These are phyloP conservation scores for Pachyramphus minor DNA, from an alignment of 2,113 vertebrate species.

Conservation along the genomic window DNA sequence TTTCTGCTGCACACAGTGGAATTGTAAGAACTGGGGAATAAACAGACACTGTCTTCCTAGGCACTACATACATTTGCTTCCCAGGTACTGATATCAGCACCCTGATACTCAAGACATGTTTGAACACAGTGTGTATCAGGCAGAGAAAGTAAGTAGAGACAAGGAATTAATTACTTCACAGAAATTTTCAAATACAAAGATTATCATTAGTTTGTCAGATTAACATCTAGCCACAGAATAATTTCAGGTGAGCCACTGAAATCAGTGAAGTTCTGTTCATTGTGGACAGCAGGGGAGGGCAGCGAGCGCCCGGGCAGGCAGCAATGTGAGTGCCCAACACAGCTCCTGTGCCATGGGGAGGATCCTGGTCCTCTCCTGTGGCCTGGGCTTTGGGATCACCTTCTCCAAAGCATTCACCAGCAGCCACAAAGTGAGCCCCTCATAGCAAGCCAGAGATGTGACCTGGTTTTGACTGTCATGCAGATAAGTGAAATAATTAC, in stretches of 20 bases:
- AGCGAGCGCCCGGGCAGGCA: background rate
- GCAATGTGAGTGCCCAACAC: rapidly evolving
- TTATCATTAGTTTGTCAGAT: background rate
- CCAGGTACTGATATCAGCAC: background rate
- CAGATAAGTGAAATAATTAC: background rate
- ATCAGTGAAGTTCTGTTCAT: background rate
- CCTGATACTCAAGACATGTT: background rate
- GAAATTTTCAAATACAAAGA: background rate
- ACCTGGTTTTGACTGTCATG: background rate
- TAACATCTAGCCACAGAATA: background rate
- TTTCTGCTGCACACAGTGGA: background rate
- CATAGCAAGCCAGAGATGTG: background rate
- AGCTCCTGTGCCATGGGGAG: rapidly evolving
- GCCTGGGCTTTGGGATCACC: background rate
- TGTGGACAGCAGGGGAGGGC: background rate
- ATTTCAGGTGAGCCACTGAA: background rate
- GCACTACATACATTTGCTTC: background rate
- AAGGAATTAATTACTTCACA: background rate
- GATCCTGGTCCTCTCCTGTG: background rate
- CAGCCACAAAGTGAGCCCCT: background rate
- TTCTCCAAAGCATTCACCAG: rapidly evolving
- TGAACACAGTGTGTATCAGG: background rate
- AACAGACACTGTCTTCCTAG: background rate
- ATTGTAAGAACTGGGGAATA: background rate
- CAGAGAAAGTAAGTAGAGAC: background rate